Conservation (phyloP, 1,140 invertebrate genomes). For the Chironomus tepperi region DNA sequence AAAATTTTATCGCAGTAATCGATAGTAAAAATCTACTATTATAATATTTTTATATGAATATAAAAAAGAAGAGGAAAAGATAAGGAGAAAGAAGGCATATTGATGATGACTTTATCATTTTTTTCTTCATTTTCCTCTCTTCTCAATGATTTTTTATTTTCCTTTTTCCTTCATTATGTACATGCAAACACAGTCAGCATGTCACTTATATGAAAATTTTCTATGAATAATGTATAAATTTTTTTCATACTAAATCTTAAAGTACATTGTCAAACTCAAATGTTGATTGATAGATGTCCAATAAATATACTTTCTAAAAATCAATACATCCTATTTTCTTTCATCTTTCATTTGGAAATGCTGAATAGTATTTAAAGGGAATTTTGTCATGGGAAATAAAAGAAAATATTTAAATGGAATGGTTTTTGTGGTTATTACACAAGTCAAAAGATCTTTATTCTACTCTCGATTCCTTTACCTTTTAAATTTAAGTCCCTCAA, state of each 20-base stretch:
- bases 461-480: too few relatives aligned
- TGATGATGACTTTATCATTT: constrained; percentile 14
- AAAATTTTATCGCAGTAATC: constrained; percentile 13
- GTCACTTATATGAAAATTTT: neutral
- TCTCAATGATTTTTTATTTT: neutral
- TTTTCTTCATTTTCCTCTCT: neutral
- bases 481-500: too few relatives aligned
- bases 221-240: neutral
- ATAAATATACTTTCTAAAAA: neutral
- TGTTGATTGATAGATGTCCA: neutral
- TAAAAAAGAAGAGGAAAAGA: neutral
- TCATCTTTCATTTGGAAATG: neutral
- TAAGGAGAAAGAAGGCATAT: neutral
- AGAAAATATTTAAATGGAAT: too few relatives aligned
- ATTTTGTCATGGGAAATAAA: too few relatives aligned
- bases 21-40: constrained; percentile 9
- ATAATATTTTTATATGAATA: constrained; percentile 1
- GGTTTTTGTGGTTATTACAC: too few relatives aligned
- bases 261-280: neutral
- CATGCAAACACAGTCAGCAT: neutral
- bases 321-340: neutral
- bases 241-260: neutral
- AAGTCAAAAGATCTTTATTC: too few relatives aligned
- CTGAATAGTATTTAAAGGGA: too few relatives aligned
- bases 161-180: neutral